Base-by-base conservation (phyloP, 2,888 invertebrate genomes). In the Cyclophora punctaria region DNA sequence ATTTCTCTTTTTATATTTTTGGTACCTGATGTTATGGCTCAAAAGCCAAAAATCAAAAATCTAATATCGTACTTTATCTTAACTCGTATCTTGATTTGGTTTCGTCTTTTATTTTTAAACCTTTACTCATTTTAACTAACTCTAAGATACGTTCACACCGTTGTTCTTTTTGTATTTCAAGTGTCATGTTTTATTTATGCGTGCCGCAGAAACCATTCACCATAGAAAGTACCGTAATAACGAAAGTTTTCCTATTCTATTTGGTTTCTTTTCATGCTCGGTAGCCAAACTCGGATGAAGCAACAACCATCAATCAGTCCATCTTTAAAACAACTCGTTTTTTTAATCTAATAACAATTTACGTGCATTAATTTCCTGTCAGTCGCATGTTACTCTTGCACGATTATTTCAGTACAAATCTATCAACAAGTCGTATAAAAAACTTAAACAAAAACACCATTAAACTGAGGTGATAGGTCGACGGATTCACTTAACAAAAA, bases 301-400 rank as follows among this genome's bases (percentile, higher is more conserved):
- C 34, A 44, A 33, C 34, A 33, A 44, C 20, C 20, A 34, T 34
- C 44, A 44, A 44, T 44, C 4, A 44, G 33, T 6, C 3, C 20
- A 44, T 44, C 34, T 34, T 20, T 6, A 33, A 34, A 44, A 4
- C 5, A 34, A 57, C 55, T 59, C 46, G 49, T 55, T 54, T 54
- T 59, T 61, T 63, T 63, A 60, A 54, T 57, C 57, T 20, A 57
- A 57, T 53, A 53, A 55, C 66, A 63, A 71, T 71, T 71, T 68
- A 67, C 67, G 56, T 83, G 78, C 83, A 84, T 85, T 83, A 85
- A 74, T 59, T 61, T 67, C 64, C 71, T 79, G 80, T 81, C 78
- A 79, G 73, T 80, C 74, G 75, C 68, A 59, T 59, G 44, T 33
- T 44, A 34, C 34, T 44, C 33, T 34, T 33, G 20, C 44, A 44